A percentile compares a stretch with the other conserved stretches of the same genome.
Conservation (phyloP, 2,797 vertebrate species). For the Xyrichtys novacula region DNA sequence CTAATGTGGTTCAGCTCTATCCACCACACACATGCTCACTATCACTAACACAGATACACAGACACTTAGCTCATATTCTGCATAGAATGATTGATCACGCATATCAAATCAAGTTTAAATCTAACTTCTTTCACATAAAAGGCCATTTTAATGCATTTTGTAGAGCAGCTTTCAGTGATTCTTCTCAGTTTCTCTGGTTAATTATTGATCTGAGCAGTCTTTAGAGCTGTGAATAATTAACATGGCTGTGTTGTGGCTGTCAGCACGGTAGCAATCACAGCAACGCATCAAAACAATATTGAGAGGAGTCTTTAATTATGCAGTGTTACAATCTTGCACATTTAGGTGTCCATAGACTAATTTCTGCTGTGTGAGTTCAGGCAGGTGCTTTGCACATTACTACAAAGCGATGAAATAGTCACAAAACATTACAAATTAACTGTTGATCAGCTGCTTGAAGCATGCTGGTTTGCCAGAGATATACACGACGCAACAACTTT, state of each 20-base stretch:
- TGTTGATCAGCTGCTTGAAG: background rate
- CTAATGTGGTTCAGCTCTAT: slow-evolving; percentile 1
- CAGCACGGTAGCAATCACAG: slow-evolving; percentile 59
- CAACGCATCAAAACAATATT: slow-evolving; percentile 78
- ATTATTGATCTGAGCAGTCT: slow-evolving; percentile 77
- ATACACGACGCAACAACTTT: too few relatives aligned
- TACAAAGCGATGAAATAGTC: background rate
- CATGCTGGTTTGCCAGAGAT: too few relatives aligned
- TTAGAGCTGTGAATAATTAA: slow-evolving; percentile 81
- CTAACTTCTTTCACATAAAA: slow-evolving; percentile 33
- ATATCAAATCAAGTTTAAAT: slow-evolving; percentile 10
- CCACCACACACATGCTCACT: background rate
- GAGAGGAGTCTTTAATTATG: slow-evolving; percentile 78
- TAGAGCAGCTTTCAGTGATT: slow-evolving; percentile 45
- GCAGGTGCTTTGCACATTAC: slow-evolving; percentile 9
- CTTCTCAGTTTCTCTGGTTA: slow-evolving; percentile 66
- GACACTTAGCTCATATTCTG: slow-evolving; percentile 22
- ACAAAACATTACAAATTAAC: background rate
- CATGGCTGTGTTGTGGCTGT: slow-evolving; percentile 65
- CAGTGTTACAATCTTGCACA: slow-evolving; percentile 61
- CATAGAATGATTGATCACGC: slow-evolving; percentile 10
- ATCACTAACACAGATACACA: slow-evolving; percentile 6
- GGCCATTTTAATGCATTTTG: slow-evolving; percentile 26
- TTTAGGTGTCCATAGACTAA: slow-evolving; percentile 56
- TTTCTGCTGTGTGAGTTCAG: slow-evolving; percentile 45